Evolutionary conservation across 2,888 invertebrate genomes (phyloP), one percentile per base, ranked within the genome.

Genomic region (Ferdinandea cuprea): DNA sequence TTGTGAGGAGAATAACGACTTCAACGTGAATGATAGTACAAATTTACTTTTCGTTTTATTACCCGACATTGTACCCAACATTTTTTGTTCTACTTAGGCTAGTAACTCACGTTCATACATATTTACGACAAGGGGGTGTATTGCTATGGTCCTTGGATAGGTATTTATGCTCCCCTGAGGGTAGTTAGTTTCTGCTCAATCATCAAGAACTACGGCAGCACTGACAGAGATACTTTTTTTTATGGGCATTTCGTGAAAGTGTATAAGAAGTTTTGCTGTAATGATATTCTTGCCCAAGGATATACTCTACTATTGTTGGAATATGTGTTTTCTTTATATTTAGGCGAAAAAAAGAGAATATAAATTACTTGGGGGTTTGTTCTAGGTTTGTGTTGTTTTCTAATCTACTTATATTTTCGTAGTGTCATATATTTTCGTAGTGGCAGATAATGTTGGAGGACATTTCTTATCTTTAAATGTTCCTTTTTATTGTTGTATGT

Each of bases 171-270:
- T 72, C 61, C 56, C 73, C 28, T 21, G 73, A 48, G 78, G 78
- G 63, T 58, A 83, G 66, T 68, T 73, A 61, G 68, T 78, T 63
- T 78, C 32, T 72, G 78, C 72, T 83, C 83, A 83, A 78, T 78
- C 83, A 78, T 68, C 56, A 40, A 48, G 40, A 76, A 61, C 37
- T 58, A 74, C 58, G n/a, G 40, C 42, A 9, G 21, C 54, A 37
- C 46, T 48, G 56, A 54, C 56, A 35, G 46, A 37, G 46, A 58
- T 30, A 37, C n/a, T n/a, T 15, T 73, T 11, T 52, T 19, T 35
- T 28, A 21, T 7, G 17, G 21, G 19, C 42, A 8, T 48, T 42
- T 48, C 17, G 13, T 11, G 9, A 17, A 11, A 15, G 35, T 58
- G 15, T 25, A 15, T 44, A 30, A 28, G 35, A n/a, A 13, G 37